A percentile compares a stretch with the other conserved stretches of the same genome.
These are phyloP conservation scores for Mamestra brassicae DNA, from an alignment of 2,888 invertebrate genomes.

Conservation along the genomic window DNA sequence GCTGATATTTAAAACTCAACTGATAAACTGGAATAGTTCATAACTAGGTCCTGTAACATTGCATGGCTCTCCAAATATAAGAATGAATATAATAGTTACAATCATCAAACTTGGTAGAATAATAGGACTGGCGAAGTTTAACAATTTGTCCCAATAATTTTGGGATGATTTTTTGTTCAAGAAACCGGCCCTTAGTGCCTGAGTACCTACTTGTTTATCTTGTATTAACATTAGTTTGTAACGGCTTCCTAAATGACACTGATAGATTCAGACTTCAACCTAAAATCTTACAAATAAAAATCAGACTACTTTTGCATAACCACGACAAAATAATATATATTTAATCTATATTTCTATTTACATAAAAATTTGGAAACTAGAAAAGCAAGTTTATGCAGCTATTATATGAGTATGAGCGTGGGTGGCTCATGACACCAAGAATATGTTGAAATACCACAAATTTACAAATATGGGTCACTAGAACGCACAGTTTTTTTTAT, in stretches of 20 bases:
- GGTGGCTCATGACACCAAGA: slow-evolving; percentile 28
- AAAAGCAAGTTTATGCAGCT: background rate
- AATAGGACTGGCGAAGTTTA: too few species aligned
- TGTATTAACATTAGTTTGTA: too few species aligned
- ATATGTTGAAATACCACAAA: slow-evolving; percentile 18
- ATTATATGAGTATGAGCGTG: background rate
- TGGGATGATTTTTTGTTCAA: too few species aligned
- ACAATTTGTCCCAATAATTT: too few species aligned
- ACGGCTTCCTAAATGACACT: background rate
- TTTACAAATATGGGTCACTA: slow-evolving; percentile 40
- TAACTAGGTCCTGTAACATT: background rate
- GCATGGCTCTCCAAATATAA: too few species aligned
- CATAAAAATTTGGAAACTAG: slow-evolving; percentile 6
- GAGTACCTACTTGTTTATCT: too few species aligned
- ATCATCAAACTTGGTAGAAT: too few species aligned
- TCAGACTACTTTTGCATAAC: background rate
- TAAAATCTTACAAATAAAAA: background rate
- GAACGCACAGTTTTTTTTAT: slow-evolving; percentile 10
- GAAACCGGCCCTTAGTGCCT: too few species aligned
- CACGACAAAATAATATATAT: slow-evolving; percentile 8
- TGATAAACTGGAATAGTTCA: slow-evolving; percentile 19
- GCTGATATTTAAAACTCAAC: slow-evolving; percentile 49
- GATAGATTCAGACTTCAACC: background rate
- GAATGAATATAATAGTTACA: too few species aligned
- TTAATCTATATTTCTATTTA: background rate